Base-by-base conservation (phyloP, 2,113 vertebrate genomes). In the Scolopax mira region DNA sequence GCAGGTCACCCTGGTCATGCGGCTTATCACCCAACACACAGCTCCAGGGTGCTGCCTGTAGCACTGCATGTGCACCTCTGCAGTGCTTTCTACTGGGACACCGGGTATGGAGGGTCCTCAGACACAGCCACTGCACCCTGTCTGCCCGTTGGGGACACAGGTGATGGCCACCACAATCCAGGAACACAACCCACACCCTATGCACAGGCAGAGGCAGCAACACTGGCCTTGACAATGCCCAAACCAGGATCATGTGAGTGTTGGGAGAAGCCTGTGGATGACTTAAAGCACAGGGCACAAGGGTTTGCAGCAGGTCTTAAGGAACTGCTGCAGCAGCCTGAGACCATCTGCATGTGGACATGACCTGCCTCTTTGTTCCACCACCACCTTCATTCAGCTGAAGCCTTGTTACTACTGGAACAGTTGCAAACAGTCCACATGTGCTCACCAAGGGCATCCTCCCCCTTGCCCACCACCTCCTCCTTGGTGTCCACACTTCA, bases 131-230 rank as follows among this genome's bases (percentile, higher is more conserved):
- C 54, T 69, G 15, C 22, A 27, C 28, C 37, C 16, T 3, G 2
- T 22, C 57, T 42, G 37, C 18, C 70, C 60, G 25, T 0, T 42
- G 23, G 41, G 28, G 28, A 48, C 39, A 67, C 10, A 6, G 17
- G 18, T 71, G 15, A 8, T 7, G 30, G 44, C 10, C 33, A 25
- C 64, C 4, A 0, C 30, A 64, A 7, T 6, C 46, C 57, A 58
- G 31, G 24, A 22, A 21, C 3, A 3, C 6, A 13, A n/a, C 11
- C 41, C 23, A 39, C 30, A 22, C 4, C 16, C 30, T 25, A 24
- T 0, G 0, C 6, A 5, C 16, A 35, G 69, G 35, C 42, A 88
- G 25, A 62, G 46, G 31, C 16, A 39, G 42, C 0, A 1, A 48
- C 5, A 1, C 19, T 28, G 27, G 35, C 64, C 55, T 64, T 72